Base-by-base conservation (phyloP, 2,797 vertebrate genomes). In the Scleropages formosus region DNA sequence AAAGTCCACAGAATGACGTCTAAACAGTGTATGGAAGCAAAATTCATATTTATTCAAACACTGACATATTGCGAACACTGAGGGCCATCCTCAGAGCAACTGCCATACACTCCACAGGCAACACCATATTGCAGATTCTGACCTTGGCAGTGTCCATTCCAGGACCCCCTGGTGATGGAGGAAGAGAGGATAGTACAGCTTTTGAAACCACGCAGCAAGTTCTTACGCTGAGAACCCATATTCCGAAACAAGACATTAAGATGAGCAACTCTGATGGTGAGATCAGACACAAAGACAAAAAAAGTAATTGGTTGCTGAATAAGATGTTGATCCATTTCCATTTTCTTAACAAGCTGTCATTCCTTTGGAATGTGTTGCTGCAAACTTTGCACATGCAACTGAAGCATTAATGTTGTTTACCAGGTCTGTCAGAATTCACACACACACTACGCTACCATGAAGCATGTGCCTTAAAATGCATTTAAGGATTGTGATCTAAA, bases 331-430 rank as follows among this genome's bases (percentile, higher is more conserved):
- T n/a, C n/a, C n/a, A n/a, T n/a, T n/a, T n/a, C n/a, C n/a, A n/a
- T n/a, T n/a, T 10, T 75, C 85, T 88, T 77, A 91, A 89, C 90
- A 91, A 51, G 88, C 89, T 1, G 1, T 0, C 0, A 90, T 87
- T 44, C 87, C 85, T 1, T 82, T 79, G 9, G 78, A 86, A 76
- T 89, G 85, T 18, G 0, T 47, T 1, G 84, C 87, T 0, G 91
- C 79, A 0, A 75, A 79, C 75, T 90, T 90, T 76, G 88, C 89
- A 81, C 89, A 92, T 0, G 0, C 20, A 76, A 88, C 87, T 0
- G 85, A 83, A 6, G 15, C 0, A 0, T 0, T 7, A 16, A 89
- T 79, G 26, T 88, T 10, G 49, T 84, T 61, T 63, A 87, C 75
- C 56, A 91, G 85, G 0, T 7, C 89, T 90, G 76, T 31, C 6